Evolutionary conservation across 2,113 vertebrate species (phyloP), one percentile per base, ranked within the genome.

Genomic region (Ramphastos sulfuratus): DNA sequence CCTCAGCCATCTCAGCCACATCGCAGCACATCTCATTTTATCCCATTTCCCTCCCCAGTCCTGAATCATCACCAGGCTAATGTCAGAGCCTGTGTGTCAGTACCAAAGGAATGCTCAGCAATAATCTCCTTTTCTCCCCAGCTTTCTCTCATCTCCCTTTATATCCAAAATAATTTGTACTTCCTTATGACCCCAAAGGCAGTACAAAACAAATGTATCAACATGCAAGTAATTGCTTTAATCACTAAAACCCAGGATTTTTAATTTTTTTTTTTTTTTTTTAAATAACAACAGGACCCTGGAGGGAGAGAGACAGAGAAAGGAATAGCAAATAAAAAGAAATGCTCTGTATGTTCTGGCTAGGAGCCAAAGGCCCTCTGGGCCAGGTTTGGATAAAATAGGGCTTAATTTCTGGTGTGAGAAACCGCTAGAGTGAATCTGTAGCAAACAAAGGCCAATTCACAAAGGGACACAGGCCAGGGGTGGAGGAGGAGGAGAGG

Each of bases 361-460:
- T 13, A 23, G 46, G 67, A 66, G 90, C 95, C 95, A 97, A 86
- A 93, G 80, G 82, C 86, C 94, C 86, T 94, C 90, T 81, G 35
- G 82, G 94, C 86, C 77, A 93, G 89, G 94, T 97, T 69, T 87
- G 93, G 89, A 93, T 94, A 76, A 95, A 96, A 94, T 74, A 61
- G 59, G 63, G 87, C 70, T 95, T 92, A 92, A 93, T 96, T 94
- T 95, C 87, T 94, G 78, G 82, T 95, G 93, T 92, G 93, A 96
- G 94, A 95, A 88, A 87, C 82, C 42, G 2, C 85, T 96, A 65
- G 81, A 87, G 82, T 93, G 93, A 84, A 91, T 93, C 92, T 86
- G 87, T 21, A 50, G 65, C 71, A 76, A 92, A 96, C 94, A 97
- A 95, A 96, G 85, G 83, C 20, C 85, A 81, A 95, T 97, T 97